phyloP scores from a whole-genome alignment of 1,140 invertebrate species.

The Phenacoccus solenopsis region DNA sequence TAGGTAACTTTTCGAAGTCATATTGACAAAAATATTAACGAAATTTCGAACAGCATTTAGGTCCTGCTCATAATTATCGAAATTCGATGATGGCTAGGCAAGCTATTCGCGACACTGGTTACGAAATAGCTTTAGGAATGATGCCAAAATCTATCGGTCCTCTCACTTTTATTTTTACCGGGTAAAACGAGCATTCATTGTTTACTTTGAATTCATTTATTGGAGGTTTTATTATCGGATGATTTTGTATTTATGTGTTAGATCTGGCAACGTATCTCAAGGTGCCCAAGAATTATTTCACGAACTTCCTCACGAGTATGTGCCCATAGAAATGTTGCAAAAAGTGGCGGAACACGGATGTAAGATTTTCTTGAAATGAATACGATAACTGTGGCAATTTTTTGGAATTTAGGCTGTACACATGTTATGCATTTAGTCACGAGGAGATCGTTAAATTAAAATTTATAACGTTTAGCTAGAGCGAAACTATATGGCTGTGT shows the following conservation, averaged over 20 bases:
- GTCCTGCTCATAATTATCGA: slow-evolving; percentile 94
- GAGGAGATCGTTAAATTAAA: not conserved
- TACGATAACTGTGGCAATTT: too few relatives aligned
- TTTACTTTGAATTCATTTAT: too few relatives aligned
- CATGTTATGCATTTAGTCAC: not conserved
- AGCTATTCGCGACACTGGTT: slow-evolving; percentile 92
- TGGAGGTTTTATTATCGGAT: not conserved
- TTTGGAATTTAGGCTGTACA: too few relatives aligned
- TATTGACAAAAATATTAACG: not conserved
- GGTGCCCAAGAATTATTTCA: slow-evolving; percentile 97
- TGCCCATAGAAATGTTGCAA: slow-evolving; percentile 81
- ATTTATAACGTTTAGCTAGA: slow-evolving; percentile 23
- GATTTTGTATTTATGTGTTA: slow-evolving; percentile 9
- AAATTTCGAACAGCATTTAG: slow-evolving; percentile 61
- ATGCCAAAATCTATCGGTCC: slow-evolving; percentile 98
- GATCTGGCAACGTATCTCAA: slow-evolving; percentile 38
- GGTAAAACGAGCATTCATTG: slow-evolving; percentile 42
- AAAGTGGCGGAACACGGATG: slow-evolving; percentile 95
- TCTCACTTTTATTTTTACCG: slow-evolving; percentile 95
- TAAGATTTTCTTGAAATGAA: slow-evolving; percentile 36
- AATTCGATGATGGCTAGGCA: slow-evolving; percentile 95
- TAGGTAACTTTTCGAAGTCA: not conserved
- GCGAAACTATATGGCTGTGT: slow-evolving; percentile 67
- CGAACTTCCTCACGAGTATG: slow-evolving; percentile 94
- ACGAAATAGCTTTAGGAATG: slow-evolving; percentile 91